Evolutionary conservation across 2,888 invertebrate species (phyloP), one percentile per base, ranked within the genome.

Genomic region (Scaptomyza flava): DNA sequence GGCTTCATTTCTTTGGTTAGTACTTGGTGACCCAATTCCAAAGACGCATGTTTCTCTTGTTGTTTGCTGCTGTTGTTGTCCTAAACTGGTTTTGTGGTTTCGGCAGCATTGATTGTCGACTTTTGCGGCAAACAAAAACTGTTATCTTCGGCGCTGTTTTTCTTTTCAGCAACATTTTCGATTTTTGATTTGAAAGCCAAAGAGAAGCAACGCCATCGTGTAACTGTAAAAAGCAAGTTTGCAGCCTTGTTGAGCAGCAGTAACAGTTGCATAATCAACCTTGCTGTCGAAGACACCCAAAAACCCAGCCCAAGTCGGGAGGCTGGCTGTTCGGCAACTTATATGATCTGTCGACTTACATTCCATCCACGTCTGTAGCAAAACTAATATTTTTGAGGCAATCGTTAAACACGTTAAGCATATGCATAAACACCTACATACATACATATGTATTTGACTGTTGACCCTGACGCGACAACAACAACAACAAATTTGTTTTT

Each of bases 21-120:
- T 23, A 83, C 85, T 82, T 87, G 87, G 76, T 87, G 85, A 86
- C 85, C 85, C 74, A 86, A 86, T 86, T 86, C 78, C 75, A 73
- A 68, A 81, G 83, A 76, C 77, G 71, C 83, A 85, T 87, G 79
- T 72, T 80, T 81, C 74, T 77, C 6, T 8, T 38, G 2, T 71
- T 65, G 65, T 51, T 23, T 30, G 30, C 14, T 38, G 52, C 23
- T 23, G 51, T 54, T 68, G 68, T 77, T 75, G 76, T 85, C 87
- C 81, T 80, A 86, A 86, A 86, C 85, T 83, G 85, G 85, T 85
- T 85, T 85, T 70, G 62, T 73, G 58, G 72, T 56, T 77, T 63
- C 71, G 63, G 62, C 76, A 65, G 56, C 72, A 68, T 72, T 77
- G 80, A 81, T 81, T 80, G 79, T 77, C 77, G 65, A 63, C 75